Percentiles rank a stretch among this genome's conserved stretches.
These are phyloP conservation scores for Sebastolobus alascanus DNA, from an alignment of 2,797 vertebrate species.

Conservation along the genomic window DNA sequence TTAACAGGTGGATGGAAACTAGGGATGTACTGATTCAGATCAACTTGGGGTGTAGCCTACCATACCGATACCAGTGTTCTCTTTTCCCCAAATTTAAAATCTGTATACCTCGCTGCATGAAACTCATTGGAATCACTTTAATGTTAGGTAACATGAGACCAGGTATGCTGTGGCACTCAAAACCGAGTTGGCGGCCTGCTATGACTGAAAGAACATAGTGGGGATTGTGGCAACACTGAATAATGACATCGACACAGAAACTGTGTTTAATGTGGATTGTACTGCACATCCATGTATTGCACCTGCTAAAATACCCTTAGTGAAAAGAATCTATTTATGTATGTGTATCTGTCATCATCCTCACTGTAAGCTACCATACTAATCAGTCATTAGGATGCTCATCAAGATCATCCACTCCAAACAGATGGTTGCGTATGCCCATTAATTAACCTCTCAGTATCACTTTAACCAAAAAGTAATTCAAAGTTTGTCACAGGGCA, in stretches of 20 bases:
- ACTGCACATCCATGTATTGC: neutral
- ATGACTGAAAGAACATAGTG: neutral
- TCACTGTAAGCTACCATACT: conserved; percentile 16
- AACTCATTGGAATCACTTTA: neutral
- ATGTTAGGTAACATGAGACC: neutral
- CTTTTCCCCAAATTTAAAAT: neutral
- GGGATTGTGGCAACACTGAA: neutral
- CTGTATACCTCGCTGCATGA: neutral
- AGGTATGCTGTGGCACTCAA: neutral
- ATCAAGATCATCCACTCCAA: conserved; percentile 29
- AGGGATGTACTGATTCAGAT: too few species aligned
- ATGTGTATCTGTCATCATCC: conserved; percentile 11
- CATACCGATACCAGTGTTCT: neutral
- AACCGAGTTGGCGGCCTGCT: neutral
- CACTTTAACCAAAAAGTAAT: conserved; percentile 39
- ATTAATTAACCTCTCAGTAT: conserved; percentile 59
- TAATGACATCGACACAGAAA: neutral
- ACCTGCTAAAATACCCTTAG: neutral
- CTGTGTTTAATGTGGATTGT: neutral
- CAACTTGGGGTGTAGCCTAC: neutral
- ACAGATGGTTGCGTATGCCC: conserved; percentile 48
- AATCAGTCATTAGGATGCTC: conserved; percentile 33
- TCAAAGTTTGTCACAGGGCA: conserved; percentile 38
- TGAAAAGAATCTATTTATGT: neutral
- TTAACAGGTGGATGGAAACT: too few species aligned